These are phyloP conservation scores for Acanthochromis polyacanthus DNA, from an alignment of 2,113 vertebrate species.

Conservation along the genomic window DNA sequence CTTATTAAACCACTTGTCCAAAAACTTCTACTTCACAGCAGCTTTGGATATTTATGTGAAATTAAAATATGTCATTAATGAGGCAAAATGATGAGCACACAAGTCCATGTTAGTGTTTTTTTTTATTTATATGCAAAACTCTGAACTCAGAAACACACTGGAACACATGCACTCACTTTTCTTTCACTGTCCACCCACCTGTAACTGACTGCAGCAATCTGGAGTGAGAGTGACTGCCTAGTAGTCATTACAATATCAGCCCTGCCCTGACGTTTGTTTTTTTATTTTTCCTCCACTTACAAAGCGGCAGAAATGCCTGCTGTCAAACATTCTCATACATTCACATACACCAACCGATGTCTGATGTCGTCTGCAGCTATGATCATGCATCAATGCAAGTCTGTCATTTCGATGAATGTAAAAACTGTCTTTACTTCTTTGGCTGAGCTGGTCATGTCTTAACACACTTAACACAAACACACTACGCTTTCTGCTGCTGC, in stretches of 20 bases:
- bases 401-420: neutral
- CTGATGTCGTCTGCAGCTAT: neutral
- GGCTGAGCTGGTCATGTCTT: neutral
- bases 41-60: no score
- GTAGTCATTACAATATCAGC: constrained; percentile 49
- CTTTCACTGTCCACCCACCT: constrained; percentile 31
- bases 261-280: constrained; percentile 49
- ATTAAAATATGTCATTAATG: no score
- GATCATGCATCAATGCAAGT: neutral
- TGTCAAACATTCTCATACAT: constrained; percentile 17
- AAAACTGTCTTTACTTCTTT: neutral
- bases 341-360: neutral
- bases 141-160: neutral
- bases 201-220: constrained; percentile 49
- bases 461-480: neutral
- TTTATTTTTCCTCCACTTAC: constrained; percentile 26
- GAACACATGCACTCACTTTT: constrained; percentile 2
- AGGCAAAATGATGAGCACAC: no score
- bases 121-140: no score
- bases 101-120: no score
- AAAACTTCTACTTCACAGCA: no score
- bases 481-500: neutral
- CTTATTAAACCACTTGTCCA: no score
- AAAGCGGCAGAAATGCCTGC: constrained; percentile 9
- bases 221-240: constrained; percentile 8